Base-by-base conservation (phyloP, 2,797 vertebrate species). In the Tamandua tetradactyla region DNA sequence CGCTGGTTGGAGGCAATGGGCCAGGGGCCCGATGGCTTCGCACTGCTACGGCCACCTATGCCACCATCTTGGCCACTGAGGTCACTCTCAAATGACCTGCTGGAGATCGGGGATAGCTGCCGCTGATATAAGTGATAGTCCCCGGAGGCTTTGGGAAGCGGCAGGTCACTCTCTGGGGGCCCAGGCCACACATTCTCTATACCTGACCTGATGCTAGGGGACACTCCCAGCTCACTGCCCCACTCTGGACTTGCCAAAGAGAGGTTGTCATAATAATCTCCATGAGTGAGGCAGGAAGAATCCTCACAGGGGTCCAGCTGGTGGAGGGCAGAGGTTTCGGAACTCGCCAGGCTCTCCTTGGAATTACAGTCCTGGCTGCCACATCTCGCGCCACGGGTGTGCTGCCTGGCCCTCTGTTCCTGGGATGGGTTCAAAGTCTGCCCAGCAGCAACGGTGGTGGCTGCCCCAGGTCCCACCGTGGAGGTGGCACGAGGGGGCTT, bases 1-100 rank as follows among this genome's bases (percentile, higher is more conserved):
- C 96, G 94, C 18, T 91, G 98, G 0, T 97, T 93, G 52, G 97
- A 97, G 14, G 98, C 95, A 1, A 98, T 98, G 35, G 98, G 80
- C 40, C 97, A 97, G 72, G 97, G 94, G 27, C 95, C 95, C 2
- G 42, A 42, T 2, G 87, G 89, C 72, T 92, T 97, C 91, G 96
- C 96, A 0, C 13, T 76, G 76, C 57, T 76, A 2, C 23, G 87
- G 5, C 83, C 89, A 94, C 97, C 88, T 0, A 59, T 18, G 13
- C 96, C 87, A 0, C 97, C 95, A 61, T 97, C 97, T 86, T 92
- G 98, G 85, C 96, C 87, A 0, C 97, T 6, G 0, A 57, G 72
- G 66, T 93, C 79, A 12, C 94, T 94, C 80, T 97, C 96, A 4
- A 92, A 89, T 32, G 95, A 72, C 82, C 72, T 87, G 91, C 81